Percentiles rank a stretch among this genome's conserved stretches.
Conservation (phyloP, 2,888 invertebrate species). For the Lissonota sp. region DNA sequence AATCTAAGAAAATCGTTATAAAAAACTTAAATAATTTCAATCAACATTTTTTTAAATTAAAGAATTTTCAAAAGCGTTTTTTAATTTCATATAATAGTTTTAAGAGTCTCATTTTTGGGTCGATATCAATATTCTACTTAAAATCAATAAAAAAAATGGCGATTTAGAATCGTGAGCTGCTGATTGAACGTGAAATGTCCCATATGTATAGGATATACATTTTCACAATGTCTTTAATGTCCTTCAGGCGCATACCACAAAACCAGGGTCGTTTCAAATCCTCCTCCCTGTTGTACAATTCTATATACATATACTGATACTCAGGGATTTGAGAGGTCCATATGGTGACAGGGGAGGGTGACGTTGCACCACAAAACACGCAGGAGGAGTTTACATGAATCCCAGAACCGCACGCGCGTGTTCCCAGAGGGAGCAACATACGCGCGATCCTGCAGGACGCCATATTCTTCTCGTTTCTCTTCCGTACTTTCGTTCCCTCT, state of each 20-base stretch:
- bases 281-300: neutral
- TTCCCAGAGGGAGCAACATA: conserved; percentile 3
- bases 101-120: too few relatives aligned
- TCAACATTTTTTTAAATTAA: too few relatives aligned
- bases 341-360: neutral
- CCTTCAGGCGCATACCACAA: conserved; percentile 15
- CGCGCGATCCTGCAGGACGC: neutral
- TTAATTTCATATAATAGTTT: too few relatives aligned
- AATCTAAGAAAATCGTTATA: too few relatives aligned
- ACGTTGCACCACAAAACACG: neutral
- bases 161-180: too few relatives aligned
- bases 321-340: neutral
- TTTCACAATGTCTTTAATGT: conserved; percentile 20
- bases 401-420: neutral
- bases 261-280: conserved; percentile 33
- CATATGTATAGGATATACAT: neutral
- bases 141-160: too few relatives aligned
- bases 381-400: conserved; percentile 47
- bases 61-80: too few relatives aligned
- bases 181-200: neutral
- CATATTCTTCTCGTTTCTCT: too few relatives aligned
- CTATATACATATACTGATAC: neutral
- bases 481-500: too few relatives aligned
- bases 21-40: too few relatives aligned
- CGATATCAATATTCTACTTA: too few relatives aligned